A percentile compares a stretch with the other conserved stretches of the same genome.
Conservation (phyloP, 2,113 vertebrate genomes). For the Crotophaga sulcirostris region DNA sequence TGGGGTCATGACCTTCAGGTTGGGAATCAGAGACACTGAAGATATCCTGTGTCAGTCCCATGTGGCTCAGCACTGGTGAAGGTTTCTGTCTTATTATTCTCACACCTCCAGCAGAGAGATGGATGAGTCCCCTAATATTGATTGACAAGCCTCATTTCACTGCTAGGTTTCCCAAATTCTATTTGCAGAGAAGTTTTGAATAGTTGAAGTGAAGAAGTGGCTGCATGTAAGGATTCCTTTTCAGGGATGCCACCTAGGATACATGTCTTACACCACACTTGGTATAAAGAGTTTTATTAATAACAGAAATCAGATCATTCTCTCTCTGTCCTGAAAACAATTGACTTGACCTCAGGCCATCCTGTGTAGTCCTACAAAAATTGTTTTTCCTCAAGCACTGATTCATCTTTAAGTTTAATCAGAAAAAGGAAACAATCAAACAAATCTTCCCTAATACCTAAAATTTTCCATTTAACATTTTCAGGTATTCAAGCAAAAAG, state of each 20-base stretch:
- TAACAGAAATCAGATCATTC: background rate
- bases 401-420: background rate
- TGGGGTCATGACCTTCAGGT: conserved; percentile 21
- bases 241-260: background rate
- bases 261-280: background rate
- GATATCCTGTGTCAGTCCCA: conserved; percentile 49
- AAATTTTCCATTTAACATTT: background rate
- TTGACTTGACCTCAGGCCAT: background rate
- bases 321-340: background rate
- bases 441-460: background rate
- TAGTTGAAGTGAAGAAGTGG: background rate
- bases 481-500: background rate
- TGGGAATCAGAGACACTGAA: conserved; percentile 1
- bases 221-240: background rate
- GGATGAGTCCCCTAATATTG: background rate
- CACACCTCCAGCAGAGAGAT: background rate
- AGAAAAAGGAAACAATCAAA: background rate
- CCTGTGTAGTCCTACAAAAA: background rate
- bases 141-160: background rate
- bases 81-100: conserved; percentile 43
- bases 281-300: background rate
- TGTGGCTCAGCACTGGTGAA: background rate
- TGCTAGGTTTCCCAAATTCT: conserved; percentile 25
- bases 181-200: background rate
- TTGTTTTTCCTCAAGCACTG: background rate